Base-by-base conservation (phyloP, 92 coral and sea anemone genomes). In the Phymanthus crucifer region DNA sequence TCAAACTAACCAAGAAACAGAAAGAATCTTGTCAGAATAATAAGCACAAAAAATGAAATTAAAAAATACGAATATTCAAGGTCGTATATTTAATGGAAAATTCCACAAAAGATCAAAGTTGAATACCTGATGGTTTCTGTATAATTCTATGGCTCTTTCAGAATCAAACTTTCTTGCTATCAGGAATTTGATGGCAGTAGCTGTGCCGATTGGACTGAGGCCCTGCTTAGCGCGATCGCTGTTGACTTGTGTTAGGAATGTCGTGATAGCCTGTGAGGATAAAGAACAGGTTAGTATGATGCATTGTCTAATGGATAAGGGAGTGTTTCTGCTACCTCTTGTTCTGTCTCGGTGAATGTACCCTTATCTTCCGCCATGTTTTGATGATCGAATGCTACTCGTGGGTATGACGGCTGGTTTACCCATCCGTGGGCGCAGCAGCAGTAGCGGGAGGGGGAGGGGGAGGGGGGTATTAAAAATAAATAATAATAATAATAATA, bases 121-220 rank as follows among this genome's bases (percentile, higher is more conserved):
- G 33, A 54, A 56, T 68, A 95, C 98, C 96, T 88, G 91, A 67
- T 95, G 87, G 23, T 88, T 87, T 83, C 78, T 85, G 77, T 89
- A 95, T 32, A 95, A 86, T 26, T 40, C 64, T 26, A 89, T 78
- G 8, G 99, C 98, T 72, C 98, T 90, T 29, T 92, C 83, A 11
- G 87, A 83, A 70, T 95, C 93, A 76, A 95, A 95, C 74, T 95
- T 95, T 32, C 98, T 87, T 29, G 99, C 99, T 88, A 89, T 91
- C 5, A 95, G 81, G 70, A 95, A 95, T 75, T 89, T 87, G 57
- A 93, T 83, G 24, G 99, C 99, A 16, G 92, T 95, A 4, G 98
- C 85, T 19, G 94, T 95, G 19, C 96, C 94, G 16, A 95, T 84
- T 14, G 99, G 99, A 73, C 98, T 90, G 33, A 87, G 82, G 35